phyloP scores from a whole-genome alignment of 2,113 vertebrate genomes.

The Mionectes macconnelli region DNA sequence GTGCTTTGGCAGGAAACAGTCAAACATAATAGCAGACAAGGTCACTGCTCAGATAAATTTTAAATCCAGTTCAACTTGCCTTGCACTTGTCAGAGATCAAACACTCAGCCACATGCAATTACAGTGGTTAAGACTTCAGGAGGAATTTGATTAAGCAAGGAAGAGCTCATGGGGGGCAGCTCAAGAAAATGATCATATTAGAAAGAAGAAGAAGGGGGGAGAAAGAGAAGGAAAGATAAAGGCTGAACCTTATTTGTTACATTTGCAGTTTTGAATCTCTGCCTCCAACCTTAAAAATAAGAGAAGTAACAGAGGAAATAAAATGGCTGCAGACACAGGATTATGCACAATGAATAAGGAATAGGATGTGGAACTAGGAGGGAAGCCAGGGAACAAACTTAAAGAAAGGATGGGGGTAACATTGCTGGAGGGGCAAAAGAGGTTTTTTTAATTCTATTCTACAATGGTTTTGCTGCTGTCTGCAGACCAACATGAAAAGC shows the following conservation, averaged over 20 bases:
- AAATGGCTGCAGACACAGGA: not conserved
- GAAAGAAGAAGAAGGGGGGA: not conserved
- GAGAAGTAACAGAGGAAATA: slow-evolving; percentile 5
- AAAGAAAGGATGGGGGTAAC: not conserved
- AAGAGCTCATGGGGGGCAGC: not conserved
- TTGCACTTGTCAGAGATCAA: slow-evolving; percentile 22
- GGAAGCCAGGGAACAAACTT: not conserved
- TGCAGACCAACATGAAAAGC: slow-evolving; percentile 5
- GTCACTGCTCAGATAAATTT: not conserved
- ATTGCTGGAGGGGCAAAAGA: not conserved
- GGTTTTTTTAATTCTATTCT: not conserved
- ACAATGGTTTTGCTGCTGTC: slow-evolving; percentile 21
- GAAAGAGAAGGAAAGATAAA: not conserved
- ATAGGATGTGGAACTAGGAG: not conserved
- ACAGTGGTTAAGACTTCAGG: not conserved
- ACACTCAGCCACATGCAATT: not conserved
- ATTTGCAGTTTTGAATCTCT: not conserved
- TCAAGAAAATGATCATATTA: not conserved
- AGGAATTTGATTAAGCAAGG: slow-evolving; percentile 35
- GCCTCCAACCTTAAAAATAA: not conserved
- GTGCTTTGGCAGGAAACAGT: not conserved
- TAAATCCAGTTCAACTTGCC: slow-evolving; percentile 22
- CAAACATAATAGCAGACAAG: not conserved
- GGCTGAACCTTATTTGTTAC: not conserved
- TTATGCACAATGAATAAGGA: not conserved